phyloP scores from a whole-genome alignment of 2,888 invertebrate genomes.

The Nebria brevicollis region DNA sequence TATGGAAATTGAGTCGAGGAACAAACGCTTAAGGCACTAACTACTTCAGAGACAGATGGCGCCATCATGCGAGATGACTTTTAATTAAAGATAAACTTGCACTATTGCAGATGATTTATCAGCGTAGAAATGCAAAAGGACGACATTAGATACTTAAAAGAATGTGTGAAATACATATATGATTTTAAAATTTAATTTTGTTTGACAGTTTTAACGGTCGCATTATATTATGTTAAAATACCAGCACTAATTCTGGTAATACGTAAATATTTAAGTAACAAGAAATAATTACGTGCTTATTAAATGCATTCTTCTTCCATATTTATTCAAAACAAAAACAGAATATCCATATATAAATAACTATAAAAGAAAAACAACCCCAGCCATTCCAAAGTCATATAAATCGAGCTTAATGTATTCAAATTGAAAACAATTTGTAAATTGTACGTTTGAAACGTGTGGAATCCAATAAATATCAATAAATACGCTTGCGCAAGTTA shows the following conservation, averaged over 20 bases:
- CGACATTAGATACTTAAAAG: background rate
- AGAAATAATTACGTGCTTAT: too few relatives aligned
- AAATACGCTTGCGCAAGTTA: slow-evolving; percentile 38
- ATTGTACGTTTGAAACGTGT: slow-evolving; percentile 39
- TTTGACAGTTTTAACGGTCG: too few relatives aligned
- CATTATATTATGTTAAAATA: too few relatives aligned
- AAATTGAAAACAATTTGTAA: slow-evolving; percentile 47
- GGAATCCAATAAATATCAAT: slow-evolving; percentile 39
- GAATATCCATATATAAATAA: background rate
- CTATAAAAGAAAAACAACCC: background rate
- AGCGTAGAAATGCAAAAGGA: background rate
- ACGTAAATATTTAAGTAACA: too few relatives aligned
- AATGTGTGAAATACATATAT: too few relatives aligned
- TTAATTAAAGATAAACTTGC: background rate
- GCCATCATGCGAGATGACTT: background rate
- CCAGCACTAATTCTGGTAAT: too few relatives aligned
- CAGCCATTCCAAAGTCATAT: background rate
- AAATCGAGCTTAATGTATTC: slow-evolving; percentile 35
- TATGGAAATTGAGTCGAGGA: slow-evolving; percentile 29
- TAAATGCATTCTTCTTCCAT: too few relatives aligned
- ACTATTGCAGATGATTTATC: background rate
- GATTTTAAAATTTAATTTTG: too few relatives aligned
- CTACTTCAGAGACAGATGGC: background rate
- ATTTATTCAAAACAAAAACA: too few relatives aligned
- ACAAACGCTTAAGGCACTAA: background rate